Conservation (phyloP, 2,888 invertebrate species). For the Diogma glabrata region DNA sequence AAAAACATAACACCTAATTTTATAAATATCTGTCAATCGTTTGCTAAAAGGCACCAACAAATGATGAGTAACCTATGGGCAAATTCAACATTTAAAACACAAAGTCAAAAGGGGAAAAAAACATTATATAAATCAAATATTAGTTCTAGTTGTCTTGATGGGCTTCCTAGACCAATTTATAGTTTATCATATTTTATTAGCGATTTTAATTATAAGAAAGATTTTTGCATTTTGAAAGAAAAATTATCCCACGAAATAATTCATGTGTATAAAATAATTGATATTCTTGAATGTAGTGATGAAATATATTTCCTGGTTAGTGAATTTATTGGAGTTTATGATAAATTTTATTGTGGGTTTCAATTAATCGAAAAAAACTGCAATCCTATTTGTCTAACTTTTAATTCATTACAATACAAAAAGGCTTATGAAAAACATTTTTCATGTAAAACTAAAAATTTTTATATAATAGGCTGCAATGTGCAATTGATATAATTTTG, state of each 20-base stretch:
- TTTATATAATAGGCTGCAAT: background rate
- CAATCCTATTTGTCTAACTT: background rate
- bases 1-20: background rate
- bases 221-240: constrained; percentile 1
- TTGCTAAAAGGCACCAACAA: constrained; percentile 4
- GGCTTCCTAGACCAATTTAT: background rate
- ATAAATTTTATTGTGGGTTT: constrained; percentile 2
- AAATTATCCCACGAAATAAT: background rate
- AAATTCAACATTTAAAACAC: background rate
- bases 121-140: background rate
- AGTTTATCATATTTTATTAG: background rate
- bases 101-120: background rate
- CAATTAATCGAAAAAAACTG: constrained; percentile 1
- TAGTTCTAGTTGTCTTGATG: background rate
- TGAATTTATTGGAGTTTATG: constrained; percentile 1
- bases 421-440: background rate
- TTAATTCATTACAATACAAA: background rate
- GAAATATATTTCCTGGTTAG: background rate
- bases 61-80: background rate
- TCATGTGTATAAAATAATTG: constrained; percentile 1
- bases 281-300: background rate
- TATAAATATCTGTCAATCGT: background rate
- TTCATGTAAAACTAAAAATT: background rate
- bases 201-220: background rate
- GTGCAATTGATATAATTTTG: background rate